Conservation (phyloP, 2,113 vertebrate genomes). For the Apodemus sylvaticus region DNA sequence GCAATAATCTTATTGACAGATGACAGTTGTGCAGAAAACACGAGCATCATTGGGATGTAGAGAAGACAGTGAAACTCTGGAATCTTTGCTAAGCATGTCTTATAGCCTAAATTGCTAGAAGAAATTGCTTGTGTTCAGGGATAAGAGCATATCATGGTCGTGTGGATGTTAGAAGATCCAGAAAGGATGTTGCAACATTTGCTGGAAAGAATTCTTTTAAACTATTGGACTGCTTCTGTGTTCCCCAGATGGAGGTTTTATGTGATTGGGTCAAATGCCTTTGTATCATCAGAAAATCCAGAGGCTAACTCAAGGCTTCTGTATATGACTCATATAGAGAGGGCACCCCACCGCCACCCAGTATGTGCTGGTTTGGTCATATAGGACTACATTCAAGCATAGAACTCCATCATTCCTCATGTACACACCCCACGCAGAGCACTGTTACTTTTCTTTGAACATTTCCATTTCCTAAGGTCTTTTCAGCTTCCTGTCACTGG, state of each 20-base stretch:
- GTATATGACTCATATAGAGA: not conserved
- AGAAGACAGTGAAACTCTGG: not conserved
- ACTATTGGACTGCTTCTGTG: not conserved
- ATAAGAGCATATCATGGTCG: not conserved
- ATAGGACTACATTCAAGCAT: accelerated
- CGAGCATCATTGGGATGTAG: not conserved
- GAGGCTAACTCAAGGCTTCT: not conserved
- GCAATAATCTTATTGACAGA: not conserved
- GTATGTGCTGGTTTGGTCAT: accelerated
- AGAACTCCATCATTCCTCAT: not conserved
- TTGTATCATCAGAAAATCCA: not conserved
- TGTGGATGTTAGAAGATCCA: not conserved
- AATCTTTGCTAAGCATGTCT: not conserved
- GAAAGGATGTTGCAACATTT: not conserved
- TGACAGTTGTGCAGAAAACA: not conserved
- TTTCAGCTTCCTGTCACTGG: not conserved
- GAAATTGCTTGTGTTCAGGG: not conserved
- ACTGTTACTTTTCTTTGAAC: not conserved
- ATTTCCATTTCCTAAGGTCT: not conserved
- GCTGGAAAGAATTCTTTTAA: not conserved
- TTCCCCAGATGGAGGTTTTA: not conserved
- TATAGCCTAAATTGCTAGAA: not conserved
- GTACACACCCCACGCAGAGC: not conserved
- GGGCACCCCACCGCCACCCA: not conserved
- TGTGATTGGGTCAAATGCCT: not conserved